phyloP scores from a whole-genome alignment of 2,113 vertebrate genomes.

The Canis aureus region DNA sequence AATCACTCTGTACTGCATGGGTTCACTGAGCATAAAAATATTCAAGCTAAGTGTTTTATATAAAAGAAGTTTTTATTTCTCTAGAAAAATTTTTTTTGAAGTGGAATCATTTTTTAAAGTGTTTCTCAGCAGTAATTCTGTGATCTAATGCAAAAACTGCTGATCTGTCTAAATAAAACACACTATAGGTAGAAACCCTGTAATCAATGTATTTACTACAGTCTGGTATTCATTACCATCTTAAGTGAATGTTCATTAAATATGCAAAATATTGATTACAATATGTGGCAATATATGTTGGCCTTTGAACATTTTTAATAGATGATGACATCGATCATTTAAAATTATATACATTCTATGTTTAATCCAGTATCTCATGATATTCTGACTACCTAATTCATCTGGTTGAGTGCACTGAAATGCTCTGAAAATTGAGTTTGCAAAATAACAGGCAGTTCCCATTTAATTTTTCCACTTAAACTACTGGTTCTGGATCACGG shows the following conservation, averaged over 20 bases:
- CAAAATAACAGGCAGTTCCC: constrained; percentile 2
- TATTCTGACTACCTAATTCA: not conserved
- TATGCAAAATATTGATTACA: constrained; percentile 7
- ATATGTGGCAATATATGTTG: not conserved
- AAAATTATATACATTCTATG: not conserved
- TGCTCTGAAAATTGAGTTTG: constrained; percentile 33
- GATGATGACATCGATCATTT: not conserved
- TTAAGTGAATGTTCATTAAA: not conserved
- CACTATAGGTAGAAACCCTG: not conserved
- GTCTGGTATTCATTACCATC: not conserved
- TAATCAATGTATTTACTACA: not conserved
- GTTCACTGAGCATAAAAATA: constrained; percentile 49
- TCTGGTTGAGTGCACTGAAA: not conserved
- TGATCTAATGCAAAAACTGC: not conserved
- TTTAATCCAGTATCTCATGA: not conserved
- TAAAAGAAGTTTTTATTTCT: not conserved
- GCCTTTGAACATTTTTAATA: not conserved
- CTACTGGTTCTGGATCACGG: constrained; percentile 44
- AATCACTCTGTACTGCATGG: not conserved
- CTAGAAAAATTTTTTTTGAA: not conserved
- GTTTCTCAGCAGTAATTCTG: not conserved
- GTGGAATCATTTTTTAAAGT: not conserved
- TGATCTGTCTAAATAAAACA: constrained; percentile 1
- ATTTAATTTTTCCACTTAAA: constrained; percentile 55
- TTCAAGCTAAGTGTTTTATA: not conserved